phyloP scores from a whole-genome alignment of 2,113 vertebrate genomes.

The Microcebus tavaratra region DNA sequence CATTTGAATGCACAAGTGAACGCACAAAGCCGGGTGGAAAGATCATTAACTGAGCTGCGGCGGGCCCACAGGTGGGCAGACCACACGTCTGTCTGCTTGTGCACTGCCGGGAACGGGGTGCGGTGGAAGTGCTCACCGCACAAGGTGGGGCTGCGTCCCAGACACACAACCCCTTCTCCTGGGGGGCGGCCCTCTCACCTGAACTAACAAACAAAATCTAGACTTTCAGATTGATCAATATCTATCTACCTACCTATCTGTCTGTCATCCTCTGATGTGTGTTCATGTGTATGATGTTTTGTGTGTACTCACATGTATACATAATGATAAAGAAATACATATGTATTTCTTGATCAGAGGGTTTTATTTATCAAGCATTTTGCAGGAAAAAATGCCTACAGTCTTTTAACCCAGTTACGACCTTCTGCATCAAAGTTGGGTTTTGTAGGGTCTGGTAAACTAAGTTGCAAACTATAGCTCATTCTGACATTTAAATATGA shows the following conservation, averaged over 20 bases:
- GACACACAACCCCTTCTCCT: neutral
- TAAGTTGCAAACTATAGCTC: neutral
- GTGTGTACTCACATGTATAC: accelerated
- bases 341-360: neutral
- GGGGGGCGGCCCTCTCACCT: too few species aligned
- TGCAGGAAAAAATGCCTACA: neutral
- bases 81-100: neutral
- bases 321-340: neutral
- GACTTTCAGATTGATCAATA: neutral
- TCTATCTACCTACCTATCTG: accelerated
- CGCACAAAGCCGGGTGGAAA: slow-evolving; percentile 48
- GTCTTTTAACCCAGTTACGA: neutral
- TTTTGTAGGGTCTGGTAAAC: neutral
- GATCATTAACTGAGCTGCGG: slow-evolving; percentile 66
- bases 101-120: neutral
- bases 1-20: slow-evolving; percentile 67
- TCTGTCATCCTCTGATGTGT: too few species aligned
- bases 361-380: neutral
- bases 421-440: neutral
- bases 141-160: neutral
- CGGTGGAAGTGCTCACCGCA: neutral
- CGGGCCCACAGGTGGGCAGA: slow-evolving; percentile 16
- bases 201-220: neutral
- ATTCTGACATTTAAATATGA: neutral
- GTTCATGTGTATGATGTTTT: neutral